phyloP scores from a whole-genome alignment of 2,113 vertebrate species.

The Callocephalon fimbriatum region DNA sequence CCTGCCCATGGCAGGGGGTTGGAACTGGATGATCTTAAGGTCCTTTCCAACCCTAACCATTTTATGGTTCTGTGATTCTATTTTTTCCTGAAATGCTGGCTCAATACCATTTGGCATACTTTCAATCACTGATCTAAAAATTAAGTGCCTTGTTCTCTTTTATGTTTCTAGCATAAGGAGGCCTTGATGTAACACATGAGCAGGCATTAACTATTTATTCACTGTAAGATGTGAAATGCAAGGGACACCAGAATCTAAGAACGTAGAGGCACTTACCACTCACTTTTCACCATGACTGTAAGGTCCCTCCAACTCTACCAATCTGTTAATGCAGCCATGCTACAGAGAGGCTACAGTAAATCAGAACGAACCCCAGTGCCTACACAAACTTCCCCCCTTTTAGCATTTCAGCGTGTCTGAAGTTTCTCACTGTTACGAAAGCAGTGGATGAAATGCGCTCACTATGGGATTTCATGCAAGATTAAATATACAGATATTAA shows the following conservation, averaged over 20 bases:
- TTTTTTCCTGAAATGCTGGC: constrained; percentile 61
- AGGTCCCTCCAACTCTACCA: not conserved
- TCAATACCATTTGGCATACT: constrained; percentile 24
- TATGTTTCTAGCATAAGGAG: constrained; percentile 17
- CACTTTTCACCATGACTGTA: not conserved
- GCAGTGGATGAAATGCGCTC: constrained; percentile 40
- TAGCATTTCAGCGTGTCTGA: not conserved
- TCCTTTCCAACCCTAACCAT: not conserved
- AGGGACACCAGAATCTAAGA: not conserved
- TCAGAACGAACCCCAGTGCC: not conserved
- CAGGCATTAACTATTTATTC: constrained; percentile 50
- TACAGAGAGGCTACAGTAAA: not conserved
- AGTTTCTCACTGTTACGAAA: constrained; percentile 23
- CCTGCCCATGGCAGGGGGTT: not conserved
- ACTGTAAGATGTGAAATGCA: not conserved
- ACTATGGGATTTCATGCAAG: constrained; percentile 43
- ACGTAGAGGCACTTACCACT: not conserved
- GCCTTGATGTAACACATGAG: not conserved
- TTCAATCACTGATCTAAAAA: constrained; percentile 65
- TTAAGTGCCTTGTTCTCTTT: constrained; percentile 60
- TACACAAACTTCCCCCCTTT: not conserved
- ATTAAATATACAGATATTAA: constrained; percentile 73
- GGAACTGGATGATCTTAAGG: not conserved
- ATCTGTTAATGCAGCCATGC: not conserved
- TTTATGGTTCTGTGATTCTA: not conserved